Evolutionary conservation across 2,888 invertebrate genomes (phyloP).

Genomic region (Gymnocheta viridis): DNA sequence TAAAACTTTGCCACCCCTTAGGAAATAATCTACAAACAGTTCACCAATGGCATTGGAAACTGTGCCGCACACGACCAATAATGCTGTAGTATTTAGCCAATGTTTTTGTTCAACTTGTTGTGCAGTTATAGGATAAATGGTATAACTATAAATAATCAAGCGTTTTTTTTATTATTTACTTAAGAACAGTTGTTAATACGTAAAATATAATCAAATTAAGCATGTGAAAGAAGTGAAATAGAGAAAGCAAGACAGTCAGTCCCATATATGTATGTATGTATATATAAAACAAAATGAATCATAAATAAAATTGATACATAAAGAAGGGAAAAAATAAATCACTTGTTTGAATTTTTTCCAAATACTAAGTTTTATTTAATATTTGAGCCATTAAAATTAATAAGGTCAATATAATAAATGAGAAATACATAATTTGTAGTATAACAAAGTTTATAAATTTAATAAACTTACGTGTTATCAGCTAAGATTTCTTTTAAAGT

Average conservation of each 20-base stretch:
- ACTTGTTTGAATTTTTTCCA: conserved; percentile 3
- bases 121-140: conserved; percentile 85
- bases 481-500: conserved; percentile 87
- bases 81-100: conserved; percentile 85
- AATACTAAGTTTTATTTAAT: conserved; percentile 27
- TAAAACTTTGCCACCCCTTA: conserved; percentile 88
- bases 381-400: not conserved
- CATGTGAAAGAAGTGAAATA: not conserved
- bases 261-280: not conserved
- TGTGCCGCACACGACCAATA: conserved; percentile 91
- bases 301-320: conserved; percentile 16
- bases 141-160: conserved; percentile 83
- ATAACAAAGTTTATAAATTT: not conserved
- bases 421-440: not conserved
- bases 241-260: not conserved
- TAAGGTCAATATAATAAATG: conserved; percentile 1
- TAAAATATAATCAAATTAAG: not conserved
- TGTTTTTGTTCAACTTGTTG: conserved; percentile 78
- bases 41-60: conserved; percentile 86
- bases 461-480: conserved; percentile 85
- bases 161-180: conserved; percentile 13
- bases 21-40: conserved; percentile 87
- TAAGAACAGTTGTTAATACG: not conserved
- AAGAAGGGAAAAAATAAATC: conserved; percentile 19
- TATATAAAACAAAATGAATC: not conserved